Base-by-base conservation (phyloP, 2,888 invertebrate species). In the Sphinx pinastri region DNA sequence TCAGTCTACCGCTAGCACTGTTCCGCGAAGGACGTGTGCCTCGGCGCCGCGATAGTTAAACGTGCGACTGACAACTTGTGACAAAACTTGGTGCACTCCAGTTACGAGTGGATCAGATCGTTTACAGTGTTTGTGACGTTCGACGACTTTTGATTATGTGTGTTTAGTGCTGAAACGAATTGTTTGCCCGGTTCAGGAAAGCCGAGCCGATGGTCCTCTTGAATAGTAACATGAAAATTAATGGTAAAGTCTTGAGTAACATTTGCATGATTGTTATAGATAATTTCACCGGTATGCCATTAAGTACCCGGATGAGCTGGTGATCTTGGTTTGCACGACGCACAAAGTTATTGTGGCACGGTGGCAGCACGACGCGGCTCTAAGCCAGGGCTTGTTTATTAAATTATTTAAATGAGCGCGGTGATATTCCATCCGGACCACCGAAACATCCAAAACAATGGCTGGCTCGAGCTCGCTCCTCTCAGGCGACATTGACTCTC, bases 141-240 rank as follows among this genome's bases (percentile, higher is more conserved):
- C 71, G 72, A 80, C 78, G 74, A 83, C 76, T 76, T 38, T 86
- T 88, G 82, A 84, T 86, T 85, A 85, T 88, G 90, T 83, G 82
- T 79, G 84, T 81, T 73, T 79, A 85, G 88, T 90, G 90, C 75
- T 75, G 75, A 83, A 81, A 81, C 82, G 78, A 75, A 81, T 81
- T 77, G 60, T 71, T 74, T 74, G 72, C 76, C 81, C 77, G 81
- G 81, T 85, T 85, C 81, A 79, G 83, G 84, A 86, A 86, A 86
- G 78, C 83, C 84, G 84, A 84, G 86, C 91, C 84, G 90, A 94
- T 93, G 93, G 93, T 93, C 86, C 92, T 92, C 85, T 92, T 93
- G 91, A 93, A 94, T 87, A 91, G 84, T 92, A 93, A 90, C 88
- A 93, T 94, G 93, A 93, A 93, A 94, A 93, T 94, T 83, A 90